Percentiles rank a stretch among this genome's conserved stretches.
Evolutionary conservation across 2,113 vertebrate genomes (phyloP).

Genomic region (Pterocles orientalis): DNA sequence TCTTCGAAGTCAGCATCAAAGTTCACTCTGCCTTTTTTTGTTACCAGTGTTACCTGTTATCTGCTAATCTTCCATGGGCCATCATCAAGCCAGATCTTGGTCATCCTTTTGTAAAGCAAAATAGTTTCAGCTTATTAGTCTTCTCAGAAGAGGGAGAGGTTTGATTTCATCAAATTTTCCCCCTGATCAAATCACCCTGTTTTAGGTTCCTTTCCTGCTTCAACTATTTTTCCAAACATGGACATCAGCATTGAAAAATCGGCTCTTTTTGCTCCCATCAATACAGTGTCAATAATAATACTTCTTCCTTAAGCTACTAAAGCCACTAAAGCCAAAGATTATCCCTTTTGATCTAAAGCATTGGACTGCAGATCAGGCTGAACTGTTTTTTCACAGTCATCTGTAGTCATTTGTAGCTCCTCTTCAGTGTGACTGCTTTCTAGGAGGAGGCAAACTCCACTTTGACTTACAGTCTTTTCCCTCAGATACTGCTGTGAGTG

Average conservation of each 20-base stretch:
- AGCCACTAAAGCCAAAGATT: background rate
- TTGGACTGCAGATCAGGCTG: background rate
- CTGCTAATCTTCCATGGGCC: background rate
- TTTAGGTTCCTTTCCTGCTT: background rate
- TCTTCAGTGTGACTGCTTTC: background rate
- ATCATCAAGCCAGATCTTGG: background rate
- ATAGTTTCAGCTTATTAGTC: background rate
- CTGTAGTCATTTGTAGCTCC: background rate
- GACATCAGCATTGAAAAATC: background rate
- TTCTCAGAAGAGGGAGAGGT: background rate
- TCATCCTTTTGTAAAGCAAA: background rate
- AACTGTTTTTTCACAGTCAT: background rate
- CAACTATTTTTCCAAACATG: background rate
- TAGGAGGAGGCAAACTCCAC: background rate
- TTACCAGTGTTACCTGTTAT: background rate
- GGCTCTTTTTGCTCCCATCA: background rate
- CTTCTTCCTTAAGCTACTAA: background rate
- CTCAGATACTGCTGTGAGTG: background rate
- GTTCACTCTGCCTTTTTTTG: background rate
- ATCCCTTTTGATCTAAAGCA: background rate
- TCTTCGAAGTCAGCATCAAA: background rate
- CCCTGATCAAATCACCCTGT: background rate
- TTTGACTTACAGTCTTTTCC: background rate
- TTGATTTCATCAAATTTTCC: background rate
- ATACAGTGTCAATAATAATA: background rate